These are phyloP conservation scores for Lasiommata megera DNA, from an alignment of 2,888 invertebrate species.

Conservation along the genomic window DNA sequence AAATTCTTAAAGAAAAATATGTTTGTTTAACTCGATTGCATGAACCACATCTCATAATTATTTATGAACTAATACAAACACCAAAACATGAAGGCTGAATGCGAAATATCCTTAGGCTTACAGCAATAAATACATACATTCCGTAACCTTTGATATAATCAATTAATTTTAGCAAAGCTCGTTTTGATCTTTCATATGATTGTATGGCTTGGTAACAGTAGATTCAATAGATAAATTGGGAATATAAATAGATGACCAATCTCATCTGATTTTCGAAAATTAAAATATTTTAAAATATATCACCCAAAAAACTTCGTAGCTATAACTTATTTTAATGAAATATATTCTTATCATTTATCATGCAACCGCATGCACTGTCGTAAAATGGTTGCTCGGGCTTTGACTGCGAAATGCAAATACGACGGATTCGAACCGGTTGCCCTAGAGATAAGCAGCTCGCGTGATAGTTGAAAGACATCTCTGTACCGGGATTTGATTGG, in stretches of 20 bases:
- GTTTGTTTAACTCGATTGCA: too few relatives aligned
- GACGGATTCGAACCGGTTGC: conserved; percentile 53
- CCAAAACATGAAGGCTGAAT: background rate
- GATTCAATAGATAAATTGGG: too few relatives aligned
- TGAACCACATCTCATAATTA: background rate
- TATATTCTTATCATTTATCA: background rate
- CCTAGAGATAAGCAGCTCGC: conserved; percentile 37
- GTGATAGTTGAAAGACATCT: conserved; percentile 37
- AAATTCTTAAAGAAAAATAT: too few relatives aligned
- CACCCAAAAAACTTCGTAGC: too few relatives aligned
- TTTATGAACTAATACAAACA: background rate
- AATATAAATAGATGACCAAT: too few relatives aligned
- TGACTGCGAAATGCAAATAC: conserved; percentile 55
- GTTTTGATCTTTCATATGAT: background rate
- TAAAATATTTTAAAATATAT: too few relatives aligned
- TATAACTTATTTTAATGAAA: too few relatives aligned
- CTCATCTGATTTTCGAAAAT: too few relatives aligned
- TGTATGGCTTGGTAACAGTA: too few relatives aligned
- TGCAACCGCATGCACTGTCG: conserved; percentile 1
- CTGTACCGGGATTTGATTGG: conserved; percentile 27
- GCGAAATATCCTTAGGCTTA: background rate
- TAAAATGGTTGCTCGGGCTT: conserved; percentile 30
- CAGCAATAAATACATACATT: background rate
- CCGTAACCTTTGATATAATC: conserved; percentile 3
- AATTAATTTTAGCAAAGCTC: background rate